Evolutionary conservation across 2,113 vertebrate genomes (phyloP).

Genomic region (Anthoscopus minutus): DNA sequence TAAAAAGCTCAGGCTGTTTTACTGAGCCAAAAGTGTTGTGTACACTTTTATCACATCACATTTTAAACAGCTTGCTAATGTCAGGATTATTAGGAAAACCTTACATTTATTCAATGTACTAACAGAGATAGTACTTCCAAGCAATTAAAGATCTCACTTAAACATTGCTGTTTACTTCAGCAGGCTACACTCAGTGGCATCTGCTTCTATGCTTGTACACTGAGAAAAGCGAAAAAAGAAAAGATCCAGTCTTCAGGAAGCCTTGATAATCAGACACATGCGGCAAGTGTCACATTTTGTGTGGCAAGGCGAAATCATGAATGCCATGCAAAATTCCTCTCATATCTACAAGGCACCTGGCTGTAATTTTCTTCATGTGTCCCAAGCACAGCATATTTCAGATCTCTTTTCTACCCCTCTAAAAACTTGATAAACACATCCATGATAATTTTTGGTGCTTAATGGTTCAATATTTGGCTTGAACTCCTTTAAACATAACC

Average conservation of each 20-base stretch:
- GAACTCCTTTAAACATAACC: neutral
- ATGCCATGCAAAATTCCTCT: neutral
- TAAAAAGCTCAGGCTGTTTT: neutral
- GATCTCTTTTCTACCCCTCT: neutral
- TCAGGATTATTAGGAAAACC: neutral
- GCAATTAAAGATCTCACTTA: neutral
- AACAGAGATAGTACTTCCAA: neutral
- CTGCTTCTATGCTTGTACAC: neutral
- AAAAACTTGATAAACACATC: neutral
- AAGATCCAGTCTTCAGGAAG: neutral
- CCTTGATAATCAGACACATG: neutral
- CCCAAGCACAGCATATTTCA: neutral
- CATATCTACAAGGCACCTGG: neutral
- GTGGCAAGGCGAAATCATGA: neutral
- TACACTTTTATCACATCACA: neutral
- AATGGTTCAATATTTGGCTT: neutral
- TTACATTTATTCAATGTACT: neutral
- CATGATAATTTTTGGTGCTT: neutral
- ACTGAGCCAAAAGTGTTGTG: neutral
- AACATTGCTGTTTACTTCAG: neutral
- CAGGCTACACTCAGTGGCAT: neutral
- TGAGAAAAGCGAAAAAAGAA: neutral
- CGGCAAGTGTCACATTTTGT: no score
- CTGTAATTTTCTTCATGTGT: neutral
- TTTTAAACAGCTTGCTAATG: neutral